Percentiles rank a stretch among this genome's conserved stretches.
Evolutionary conservation across 30 jellyfish, hydroid and myxozoan genomes (phyloP).

Genomic region (Turritopsis rubra): DNA sequence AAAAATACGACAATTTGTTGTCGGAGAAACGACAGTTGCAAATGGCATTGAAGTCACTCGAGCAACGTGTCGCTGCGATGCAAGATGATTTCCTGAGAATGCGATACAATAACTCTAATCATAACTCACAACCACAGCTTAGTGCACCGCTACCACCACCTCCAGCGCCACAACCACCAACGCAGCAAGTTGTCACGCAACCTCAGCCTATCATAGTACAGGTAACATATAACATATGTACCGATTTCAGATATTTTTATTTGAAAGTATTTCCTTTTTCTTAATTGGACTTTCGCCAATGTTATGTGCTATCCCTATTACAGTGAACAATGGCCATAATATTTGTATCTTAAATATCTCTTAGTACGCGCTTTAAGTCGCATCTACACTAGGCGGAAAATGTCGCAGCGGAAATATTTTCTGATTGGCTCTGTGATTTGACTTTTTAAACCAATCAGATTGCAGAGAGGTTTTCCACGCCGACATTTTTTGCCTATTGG

Average conservation of each 20-base stretch:
- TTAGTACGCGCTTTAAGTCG: no score
- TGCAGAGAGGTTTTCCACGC: no score
- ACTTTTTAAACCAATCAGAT: no score
- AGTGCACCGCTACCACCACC: conserved; percentile 11
- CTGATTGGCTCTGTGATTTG: no score
- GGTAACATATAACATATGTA: background rate
- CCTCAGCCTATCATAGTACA: background rate
- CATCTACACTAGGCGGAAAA: no score
- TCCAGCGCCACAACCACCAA: conserved; percentile 36
- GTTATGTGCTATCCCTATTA: no score
- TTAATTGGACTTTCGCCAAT: background rate
- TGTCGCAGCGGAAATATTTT: no score
- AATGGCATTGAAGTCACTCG: conserved; percentile 55
- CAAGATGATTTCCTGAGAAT: conserved; percentile 68
- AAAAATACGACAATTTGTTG: conserved; percentile 55
- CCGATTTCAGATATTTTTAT: background rate
- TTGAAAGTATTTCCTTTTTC: background rate
- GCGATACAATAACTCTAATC: conserved; percentile 34
- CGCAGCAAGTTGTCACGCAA: conserved; percentile 31
- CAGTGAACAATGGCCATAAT: no score
- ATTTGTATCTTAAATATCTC: no score
- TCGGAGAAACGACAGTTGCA: conserved; percentile 67
- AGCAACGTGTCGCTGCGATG: conserved; percentile 61
- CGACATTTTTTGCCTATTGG: no score
- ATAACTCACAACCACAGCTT: conserved; percentile 43